Conservation (phyloP, 1,140 invertebrate genomes). For the Calephelis virginiensis region DNA sequence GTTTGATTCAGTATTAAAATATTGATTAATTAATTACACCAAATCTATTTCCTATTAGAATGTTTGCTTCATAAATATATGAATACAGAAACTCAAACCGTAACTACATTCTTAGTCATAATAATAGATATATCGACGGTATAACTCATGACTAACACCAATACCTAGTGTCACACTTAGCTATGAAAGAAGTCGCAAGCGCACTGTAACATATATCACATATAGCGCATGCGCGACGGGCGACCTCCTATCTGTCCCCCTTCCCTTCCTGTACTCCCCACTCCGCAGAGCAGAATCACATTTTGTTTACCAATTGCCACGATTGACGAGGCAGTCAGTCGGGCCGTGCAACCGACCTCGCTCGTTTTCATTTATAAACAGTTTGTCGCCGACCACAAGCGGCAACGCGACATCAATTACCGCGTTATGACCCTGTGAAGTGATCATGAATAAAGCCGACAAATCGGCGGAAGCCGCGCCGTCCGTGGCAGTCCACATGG, state of each 20-base stretch:
- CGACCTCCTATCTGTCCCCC: constrained; percentile 43
- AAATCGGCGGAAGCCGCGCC: constrained; percentile 60
- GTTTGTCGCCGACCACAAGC: constrained; percentile 49
- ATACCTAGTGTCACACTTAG: constrained; percentile 1
- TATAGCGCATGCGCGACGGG: constrained; percentile 57
- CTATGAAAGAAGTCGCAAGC: constrained; percentile 39
- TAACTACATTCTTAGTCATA: no score
- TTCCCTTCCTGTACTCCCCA: constrained; percentile 53
- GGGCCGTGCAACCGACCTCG: constrained; percentile 58
- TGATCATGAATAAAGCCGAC: constrained; percentile 68
- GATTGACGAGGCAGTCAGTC: constrained; percentile 67
- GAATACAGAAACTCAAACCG: no score
- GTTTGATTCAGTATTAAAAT: no score
- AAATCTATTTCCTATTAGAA: no score
- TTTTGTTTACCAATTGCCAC: constrained; percentile 74
- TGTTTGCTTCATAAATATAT: no score
- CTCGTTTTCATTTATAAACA: constrained; percentile 51
- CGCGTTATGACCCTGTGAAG: constrained; percentile 71
- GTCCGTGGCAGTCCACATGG: constrained; percentile 64
- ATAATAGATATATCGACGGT: no score
- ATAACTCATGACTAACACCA: no score
- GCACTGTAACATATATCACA: constrained; percentile 49
- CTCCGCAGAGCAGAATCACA: constrained; percentile 58
- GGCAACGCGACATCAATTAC: constrained; percentile 60
- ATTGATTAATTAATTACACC: no score